Percentiles rank a stretch among this genome's conserved stretches.
Evolutionary conservation across 2,113 vertebrate species (phyloP).

Genomic region (Percina caprodes): DNA sequence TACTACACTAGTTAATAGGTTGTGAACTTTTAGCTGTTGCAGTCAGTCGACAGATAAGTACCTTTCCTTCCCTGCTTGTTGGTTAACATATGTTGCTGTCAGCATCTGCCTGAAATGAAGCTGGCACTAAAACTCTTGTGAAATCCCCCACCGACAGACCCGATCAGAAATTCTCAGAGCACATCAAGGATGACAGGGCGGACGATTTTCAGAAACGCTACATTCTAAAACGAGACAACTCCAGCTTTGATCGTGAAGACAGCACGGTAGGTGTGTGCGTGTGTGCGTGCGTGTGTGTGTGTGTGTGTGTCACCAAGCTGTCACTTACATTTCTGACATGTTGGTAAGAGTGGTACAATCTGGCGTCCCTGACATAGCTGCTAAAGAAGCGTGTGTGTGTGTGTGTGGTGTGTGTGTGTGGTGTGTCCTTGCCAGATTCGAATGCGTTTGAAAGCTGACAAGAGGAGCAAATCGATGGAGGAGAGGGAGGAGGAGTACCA

Average conservation of each 20-base stretch:
- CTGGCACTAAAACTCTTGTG: conserved; percentile 48
- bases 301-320: conserved; percentile 63
- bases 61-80: neutral
- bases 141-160: conserved; percentile 85
- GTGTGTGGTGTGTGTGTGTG: conserved; percentile 18
- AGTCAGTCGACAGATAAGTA: neutral
- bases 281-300: neutral
- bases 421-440: conserved; percentile 87
- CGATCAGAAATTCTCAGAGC: conserved; percentile 99
- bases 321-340: conserved; percentile 77
- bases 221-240: conserved; percentile 99
- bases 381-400: conserved; percentile 50
- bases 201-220: conserved; percentile 99
- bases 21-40: neutral
- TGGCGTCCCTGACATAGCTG: conserved; percentile 72
- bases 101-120: conserved; percentile 66
- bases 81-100: conserved; percentile 65
- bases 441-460: conserved; percentile 87
- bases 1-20: neutral
- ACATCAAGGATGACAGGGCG: conserved; percentile 97
- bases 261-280: conserved; percentile 87
- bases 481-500: conserved; percentile 98
- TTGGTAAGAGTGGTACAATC: conserved; percentile 76
- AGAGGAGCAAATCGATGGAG: conserved; percentile 98
- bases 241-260: conserved; percentile 97